Evolutionary conservation across 2,888 invertebrate species (phyloP).

Genomic region (Cyaniris semiargus): DNA sequence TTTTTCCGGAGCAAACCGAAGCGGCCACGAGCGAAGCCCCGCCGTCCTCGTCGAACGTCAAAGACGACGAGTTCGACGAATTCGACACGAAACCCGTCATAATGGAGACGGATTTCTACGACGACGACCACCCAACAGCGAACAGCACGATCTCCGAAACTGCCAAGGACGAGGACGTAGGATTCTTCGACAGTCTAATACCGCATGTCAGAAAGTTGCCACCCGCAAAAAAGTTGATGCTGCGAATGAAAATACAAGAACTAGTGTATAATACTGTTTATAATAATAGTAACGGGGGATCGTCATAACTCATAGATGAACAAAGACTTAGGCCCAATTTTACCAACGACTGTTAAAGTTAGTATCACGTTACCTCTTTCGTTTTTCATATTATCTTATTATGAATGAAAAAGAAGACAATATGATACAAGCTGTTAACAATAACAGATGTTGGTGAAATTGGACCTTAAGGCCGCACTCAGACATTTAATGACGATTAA

Average conservation of each 20-base stretch:
- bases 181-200: slow-evolving; percentile 71
- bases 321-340: too few relatives aligned
- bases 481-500: too few relatives aligned
- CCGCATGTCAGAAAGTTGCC: slow-evolving; percentile 72
- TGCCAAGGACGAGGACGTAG: slow-evolving; percentile 70
- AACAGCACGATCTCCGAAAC: slow-evolving; percentile 45
- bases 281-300: slow-evolving; percentile 49
- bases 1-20: slow-evolving; percentile 53
- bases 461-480: too few relatives aligned
- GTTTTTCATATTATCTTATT: too few relatives aligned
- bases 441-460: too few relatives aligned
- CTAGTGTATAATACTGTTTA: slow-evolving; percentile 75
- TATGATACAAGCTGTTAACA: too few relatives aligned
- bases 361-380: too few relatives aligned
- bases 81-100: slow-evolving; percentile 74
- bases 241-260: slow-evolving; percentile 75
- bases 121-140: slow-evolving; percentile 67
- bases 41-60: slow-evolving; percentile 36
- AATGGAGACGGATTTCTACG: slow-evolving; percentile 73
- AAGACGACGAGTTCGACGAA: slow-evolving; percentile 74
- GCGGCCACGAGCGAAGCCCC: slow-evolving; percentile 36
- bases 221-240: slow-evolving; percentile 72
- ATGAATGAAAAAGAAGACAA: too few relatives aligned
- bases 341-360: too few relatives aligned
- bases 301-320: background rate